Percentiles rank a stretch among this genome's conserved stretches.
Evolutionary conservation across 2,888 invertebrate genomes (phyloP).

Genomic region (Aethes cnicana): DNA sequence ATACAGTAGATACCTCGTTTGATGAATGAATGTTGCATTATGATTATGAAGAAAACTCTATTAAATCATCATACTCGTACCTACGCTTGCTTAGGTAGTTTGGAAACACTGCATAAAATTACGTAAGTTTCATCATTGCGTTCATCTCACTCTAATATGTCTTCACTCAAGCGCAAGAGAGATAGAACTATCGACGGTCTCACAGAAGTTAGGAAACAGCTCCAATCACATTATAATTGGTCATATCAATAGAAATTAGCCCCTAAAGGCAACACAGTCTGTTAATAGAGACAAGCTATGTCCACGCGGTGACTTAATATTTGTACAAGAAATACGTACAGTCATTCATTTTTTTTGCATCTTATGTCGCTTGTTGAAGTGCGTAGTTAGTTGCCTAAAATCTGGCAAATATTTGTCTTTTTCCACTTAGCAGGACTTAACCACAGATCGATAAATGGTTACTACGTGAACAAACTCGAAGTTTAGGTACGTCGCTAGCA

Average conservation of each 20-base stretch:
- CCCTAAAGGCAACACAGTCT: conserved; percentile 7
- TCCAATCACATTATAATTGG: conserved; percentile 4
- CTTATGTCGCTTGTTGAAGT: neutral
- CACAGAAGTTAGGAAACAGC: neutral
- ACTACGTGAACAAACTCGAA: too few species aligned
- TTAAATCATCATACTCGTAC: conserved; percentile 7
- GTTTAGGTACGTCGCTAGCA: too few species aligned
- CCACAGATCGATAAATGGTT: too few species aligned
- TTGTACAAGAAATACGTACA: conserved; percentile 8
- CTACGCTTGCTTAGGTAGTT: too few species aligned
- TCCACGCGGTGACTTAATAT: conserved; percentile 16
- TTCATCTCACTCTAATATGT: too few species aligned
- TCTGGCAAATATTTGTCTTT: neutral
- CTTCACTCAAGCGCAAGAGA: too few species aligned
- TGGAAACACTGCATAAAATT: too few species aligned
- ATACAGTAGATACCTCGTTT: neutral
- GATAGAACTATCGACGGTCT: too few species aligned
- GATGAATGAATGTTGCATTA: neutral
- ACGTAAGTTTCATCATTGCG: too few species aligned
- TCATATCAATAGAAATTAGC: conserved; percentile 9
- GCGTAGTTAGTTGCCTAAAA: neutral
- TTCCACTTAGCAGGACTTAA: neutral
- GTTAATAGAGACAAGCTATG: neutral
- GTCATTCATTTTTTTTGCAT: conserved; percentile 7
- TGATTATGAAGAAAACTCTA: too few species aligned